Evolutionary conservation across 2,888 invertebrate species (phyloP), one percentile per base, ranked within the genome.

Genomic region (Ecliptopera silaceata): DNA sequence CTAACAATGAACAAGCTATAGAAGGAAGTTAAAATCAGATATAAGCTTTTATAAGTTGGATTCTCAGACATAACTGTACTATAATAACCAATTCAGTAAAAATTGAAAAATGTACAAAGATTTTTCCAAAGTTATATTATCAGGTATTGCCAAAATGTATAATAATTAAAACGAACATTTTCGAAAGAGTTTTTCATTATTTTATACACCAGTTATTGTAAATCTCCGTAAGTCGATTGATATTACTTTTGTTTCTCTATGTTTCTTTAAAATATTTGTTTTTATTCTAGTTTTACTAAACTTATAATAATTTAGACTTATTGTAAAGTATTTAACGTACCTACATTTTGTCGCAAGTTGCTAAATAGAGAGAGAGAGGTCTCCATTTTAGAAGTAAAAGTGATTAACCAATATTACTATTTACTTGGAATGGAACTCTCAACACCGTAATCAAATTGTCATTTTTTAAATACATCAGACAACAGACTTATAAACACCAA

Each of bases 231-330:
- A 70, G 72, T 71, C 70, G 61, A 77, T 74, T 64, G 69, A 71
- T 77, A 75, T 76, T 74, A 76, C 72, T 72, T 77, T 70, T 69
- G 68, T n/a, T n/a, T n/a, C n/a, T n/a, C n/a, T n/a, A n/a, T n/a
- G n/a, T n/a, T n/a, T n/a, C n/a, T n/a, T n/a, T n/a, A n/a, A n/a
- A n/a, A n/a, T n/a, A n/a, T n/a, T n/a, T n/a, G 68, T 75, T 73
- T 69, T 69, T 72, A 74, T 74, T n/a, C n/a, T n/a, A n/a, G n/a
- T n/a, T n/a, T n/a, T n/a, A n/a, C n/a, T n/a, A n/a, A n/a, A n/a
- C n/a, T n/a, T n/a, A n/a, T n/a, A n/a, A n/a, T n/a, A n/a, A n/a
- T n/a, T n/a, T n/a, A n/a, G n/a, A n/a, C n/a, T n/a, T n/a, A n/a
- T n/a, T n/a, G n/a, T n/a, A n/a, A n/a, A n/a, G n/a, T n/a, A n/a